Conservation (phyloP, 1,140 invertebrate genomes). For the Eriocheir sinensis region DNA sequence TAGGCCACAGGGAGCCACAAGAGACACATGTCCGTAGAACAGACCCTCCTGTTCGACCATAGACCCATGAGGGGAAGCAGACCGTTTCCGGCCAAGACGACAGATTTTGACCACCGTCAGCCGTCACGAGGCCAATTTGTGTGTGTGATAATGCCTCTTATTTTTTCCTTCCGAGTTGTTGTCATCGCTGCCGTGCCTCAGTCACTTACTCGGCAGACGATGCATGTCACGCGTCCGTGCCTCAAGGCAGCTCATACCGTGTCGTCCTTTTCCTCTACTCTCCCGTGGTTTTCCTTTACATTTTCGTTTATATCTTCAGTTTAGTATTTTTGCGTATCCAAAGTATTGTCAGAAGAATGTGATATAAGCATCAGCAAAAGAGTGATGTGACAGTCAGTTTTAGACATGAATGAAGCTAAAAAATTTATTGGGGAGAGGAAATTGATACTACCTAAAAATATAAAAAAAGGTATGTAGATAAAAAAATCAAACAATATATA, state of each 20-base stretch:
- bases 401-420: too few species aligned
- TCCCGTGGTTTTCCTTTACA: neutral
- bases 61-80: too few species aligned
- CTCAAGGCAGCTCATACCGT: neutral
- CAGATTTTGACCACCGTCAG: slow-evolving; percentile 51
- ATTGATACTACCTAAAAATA: too few species aligned
- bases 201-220: neutral
- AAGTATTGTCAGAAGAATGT: too few species aligned
- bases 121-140: slow-evolving; percentile 44
- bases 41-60: neutral
- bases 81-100: neutral
- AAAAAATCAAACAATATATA: too few species aligned
- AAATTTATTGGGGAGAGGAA: too few species aligned
- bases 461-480: too few species aligned
- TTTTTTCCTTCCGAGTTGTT: slow-evolving; percentile 26
- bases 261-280: neutral
- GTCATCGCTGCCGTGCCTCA: neutral
- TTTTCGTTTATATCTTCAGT: neutral
- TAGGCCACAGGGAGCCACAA: neutral
- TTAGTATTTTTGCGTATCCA: neutral
- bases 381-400: too few species aligned
- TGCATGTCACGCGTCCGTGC: neutral
- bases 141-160: slow-evolving; percentile 38
- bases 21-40: neutral
- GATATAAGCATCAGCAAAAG: too few species aligned